Percentiles rank a stretch among this genome's conserved stretches.
Conservation (phyloP, 2,888 invertebrate species). For the Pammene aurita region DNA sequence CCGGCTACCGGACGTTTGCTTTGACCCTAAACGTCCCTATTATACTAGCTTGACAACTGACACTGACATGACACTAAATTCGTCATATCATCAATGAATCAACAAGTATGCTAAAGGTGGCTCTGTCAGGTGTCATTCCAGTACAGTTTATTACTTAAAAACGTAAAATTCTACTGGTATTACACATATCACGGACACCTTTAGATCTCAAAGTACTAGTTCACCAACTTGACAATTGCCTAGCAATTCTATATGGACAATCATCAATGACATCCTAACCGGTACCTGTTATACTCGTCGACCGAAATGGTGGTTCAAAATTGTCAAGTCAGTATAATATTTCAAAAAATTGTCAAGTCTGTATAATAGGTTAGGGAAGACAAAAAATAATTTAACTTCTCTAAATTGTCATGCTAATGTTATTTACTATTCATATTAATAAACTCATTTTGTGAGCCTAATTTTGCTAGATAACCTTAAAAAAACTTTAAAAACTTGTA, state of each 20-base stretch:
- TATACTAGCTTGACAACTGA: slow-evolving; percentile 3
- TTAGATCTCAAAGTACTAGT: too few species aligned
- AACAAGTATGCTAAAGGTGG: neutral
- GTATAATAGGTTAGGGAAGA: neutral
- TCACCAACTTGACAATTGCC: too few species aligned
- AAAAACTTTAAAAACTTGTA: slow-evolving; percentile 28
- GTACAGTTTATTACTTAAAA: too few species aligned
- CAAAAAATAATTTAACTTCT: neutral
- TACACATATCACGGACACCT: too few species aligned
- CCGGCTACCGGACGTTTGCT: too few species aligned
- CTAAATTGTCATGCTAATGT: neutral
- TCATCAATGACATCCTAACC: too few species aligned
- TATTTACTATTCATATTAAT: slow-evolving; percentile 10
- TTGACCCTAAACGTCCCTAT: neutral
- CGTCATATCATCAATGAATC: neutral
- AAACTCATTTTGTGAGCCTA: slow-evolving; percentile 53
- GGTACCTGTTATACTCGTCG: too few species aligned
- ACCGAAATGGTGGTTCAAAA: too few species aligned
- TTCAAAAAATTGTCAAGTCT: neutral
- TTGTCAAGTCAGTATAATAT: neutral
- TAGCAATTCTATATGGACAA: too few species aligned
- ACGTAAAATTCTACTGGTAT: too few species aligned
- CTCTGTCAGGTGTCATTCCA: too few species aligned
- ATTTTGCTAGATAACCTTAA: slow-evolving; percentile 51
- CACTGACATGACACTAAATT: neutral